A percentile compares a stretch with the other conserved stretches of the same genome.
These are phyloP conservation scores for Alexandromys oeconomus DNA, from an alignment of 2,797 vertebrate genomes.

Conservation along the genomic window DNA sequence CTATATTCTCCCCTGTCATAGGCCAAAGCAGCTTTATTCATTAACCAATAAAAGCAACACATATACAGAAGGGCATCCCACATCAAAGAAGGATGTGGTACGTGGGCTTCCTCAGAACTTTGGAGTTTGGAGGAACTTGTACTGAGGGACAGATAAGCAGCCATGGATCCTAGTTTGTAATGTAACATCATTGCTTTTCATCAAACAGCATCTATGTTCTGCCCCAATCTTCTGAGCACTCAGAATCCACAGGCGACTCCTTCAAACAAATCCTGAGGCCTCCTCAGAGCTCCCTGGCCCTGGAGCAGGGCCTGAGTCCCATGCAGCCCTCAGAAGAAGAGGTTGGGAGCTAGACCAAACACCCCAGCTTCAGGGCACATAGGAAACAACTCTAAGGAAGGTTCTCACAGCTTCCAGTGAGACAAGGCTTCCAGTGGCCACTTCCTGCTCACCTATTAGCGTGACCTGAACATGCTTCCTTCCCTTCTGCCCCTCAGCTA, in stretches of 20 bases:
- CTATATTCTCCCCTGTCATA: no score
- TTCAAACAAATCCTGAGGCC: background rate
- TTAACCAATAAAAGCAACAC: no score
- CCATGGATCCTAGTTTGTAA: background rate
- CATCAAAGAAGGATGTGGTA: background rate
- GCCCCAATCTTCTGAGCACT: background rate
- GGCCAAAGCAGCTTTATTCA: no score
- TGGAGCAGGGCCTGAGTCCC: background rate
- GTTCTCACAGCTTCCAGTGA: background rate
- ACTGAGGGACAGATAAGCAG: background rate
- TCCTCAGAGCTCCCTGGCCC: background rate
- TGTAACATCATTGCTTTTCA: background rate
- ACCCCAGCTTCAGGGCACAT: fast-evolving
- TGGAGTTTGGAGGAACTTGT: no score
- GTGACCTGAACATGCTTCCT: background rate
- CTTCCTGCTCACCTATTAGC: background rate
- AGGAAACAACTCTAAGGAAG: background rate
- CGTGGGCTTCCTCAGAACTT: background rate
- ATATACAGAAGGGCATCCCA: no score
- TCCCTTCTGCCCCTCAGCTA: background rate
- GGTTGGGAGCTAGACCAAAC: fast-evolving
- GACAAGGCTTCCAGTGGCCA: fast-evolving
- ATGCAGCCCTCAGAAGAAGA: background rate
- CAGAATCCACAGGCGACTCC: background rate
- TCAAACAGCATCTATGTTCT: background rate